A percentile compares a stretch with the other conserved stretches of the same genome.
Evolutionary conservation across 1,140 invertebrate genomes (phyloP).

Genomic region (Coenobita brevimanus): DNA sequence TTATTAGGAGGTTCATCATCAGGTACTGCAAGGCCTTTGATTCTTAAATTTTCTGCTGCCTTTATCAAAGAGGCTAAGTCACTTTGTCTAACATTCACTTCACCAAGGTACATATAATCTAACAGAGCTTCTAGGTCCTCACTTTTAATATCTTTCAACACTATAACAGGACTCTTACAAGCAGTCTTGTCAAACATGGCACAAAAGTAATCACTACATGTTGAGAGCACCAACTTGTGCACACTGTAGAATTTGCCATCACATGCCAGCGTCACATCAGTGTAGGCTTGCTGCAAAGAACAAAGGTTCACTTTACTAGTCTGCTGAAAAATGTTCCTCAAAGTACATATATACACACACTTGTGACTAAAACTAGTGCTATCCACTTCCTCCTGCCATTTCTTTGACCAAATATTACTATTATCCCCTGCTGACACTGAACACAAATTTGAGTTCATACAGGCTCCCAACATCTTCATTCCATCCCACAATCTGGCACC

Average conservation of each 20-base stretch:
- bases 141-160: slow-evolving; percentile 69
- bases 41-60: slow-evolving; percentile 66
- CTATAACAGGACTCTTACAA: slow-evolving; percentile 69
- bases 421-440: no score
- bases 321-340: no score
- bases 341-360: no score
- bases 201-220: slow-evolving; percentile 69
- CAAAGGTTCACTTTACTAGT: no score
- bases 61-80: slow-evolving; percentile 68
- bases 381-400: no score
- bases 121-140: slow-evolving; percentile 68
- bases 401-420: no score
- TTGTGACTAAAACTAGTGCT: no score
- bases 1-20: slow-evolving; percentile 67
- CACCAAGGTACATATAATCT: slow-evolving; percentile 70
- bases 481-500: no score
- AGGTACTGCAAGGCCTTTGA: slow-evolving; percentile 67
- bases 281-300: slow-evolving; percentile 67
- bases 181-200: slow-evolving; percentile 69
- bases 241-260: slow-evolving; percentile 68
- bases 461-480: no score
- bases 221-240: slow-evolving; percentile 68
- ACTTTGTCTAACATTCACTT: slow-evolving; percentile 69
- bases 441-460: no score
- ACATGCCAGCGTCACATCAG: slow-evolving; percentile 67